phyloP scores from a whole-genome alignment of 2,888 invertebrate genomes.

The Cheilosia pagana region DNA sequence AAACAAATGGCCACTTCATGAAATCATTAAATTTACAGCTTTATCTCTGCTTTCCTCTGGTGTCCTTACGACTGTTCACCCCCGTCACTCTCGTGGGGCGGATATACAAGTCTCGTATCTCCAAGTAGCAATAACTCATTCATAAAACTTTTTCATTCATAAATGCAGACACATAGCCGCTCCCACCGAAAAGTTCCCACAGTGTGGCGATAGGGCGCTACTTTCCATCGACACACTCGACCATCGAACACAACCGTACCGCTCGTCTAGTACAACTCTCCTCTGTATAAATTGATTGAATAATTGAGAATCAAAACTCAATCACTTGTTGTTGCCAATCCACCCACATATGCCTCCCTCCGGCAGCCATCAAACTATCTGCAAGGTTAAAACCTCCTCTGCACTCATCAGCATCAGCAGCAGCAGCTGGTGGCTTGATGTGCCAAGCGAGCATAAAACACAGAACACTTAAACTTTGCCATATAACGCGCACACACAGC shows the following conservation, averaged over 20 bases:
- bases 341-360: slow-evolving; percentile 45
- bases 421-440: slow-evolving; percentile 31
- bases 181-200: slow-evolving; percentile 47
- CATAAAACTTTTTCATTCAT: slow-evolving; percentile 47
- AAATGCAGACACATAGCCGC: slow-evolving; percentile 22
- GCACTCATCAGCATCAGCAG: slow-evolving; percentile 22
- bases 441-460: slow-evolving; percentile 47
- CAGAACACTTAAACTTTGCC: slow-evolving; percentile 36
- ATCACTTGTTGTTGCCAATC: slow-evolving; percentile 53
- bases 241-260: neutral
- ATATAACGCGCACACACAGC: slow-evolving; percentile 7
- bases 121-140: slow-evolving; percentile 13
- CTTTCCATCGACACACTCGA: neutral
- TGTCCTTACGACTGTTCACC: neutral
- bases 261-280: neutral
- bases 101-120: neutral
- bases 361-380: slow-evolving; percentile 40
- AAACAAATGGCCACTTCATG: neutral
- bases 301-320: slow-evolving; percentile 48
- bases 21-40: slow-evolving; percentile 12
- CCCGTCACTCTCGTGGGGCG: neutral
- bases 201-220: neutral
- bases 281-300: slow-evolving; percentile 32
- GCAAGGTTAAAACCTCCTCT: slow-evolving; percentile 65
- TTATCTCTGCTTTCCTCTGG: neutral